Percentiles rank a stretch among this genome's conserved stretches.
Evolutionary conservation across 2,888 invertebrate species (phyloP).

Genomic region (Callosobruchus maculatus): DNA sequence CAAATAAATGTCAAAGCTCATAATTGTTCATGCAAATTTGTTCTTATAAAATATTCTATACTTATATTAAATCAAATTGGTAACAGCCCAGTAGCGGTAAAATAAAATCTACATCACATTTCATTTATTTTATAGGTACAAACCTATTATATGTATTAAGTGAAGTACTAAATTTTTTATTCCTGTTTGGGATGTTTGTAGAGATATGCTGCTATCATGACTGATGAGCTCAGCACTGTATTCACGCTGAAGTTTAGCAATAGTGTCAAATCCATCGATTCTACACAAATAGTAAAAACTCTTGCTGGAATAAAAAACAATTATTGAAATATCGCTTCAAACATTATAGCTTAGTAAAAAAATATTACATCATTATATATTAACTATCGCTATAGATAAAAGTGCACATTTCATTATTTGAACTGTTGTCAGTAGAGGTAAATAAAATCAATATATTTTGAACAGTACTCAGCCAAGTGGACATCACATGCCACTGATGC

Average conservation of each 20-base stretch:
- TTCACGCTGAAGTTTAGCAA: conserved; percentile 73
- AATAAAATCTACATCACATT: background rate
- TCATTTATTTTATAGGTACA: background rate
- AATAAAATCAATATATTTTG: too few relatives aligned
- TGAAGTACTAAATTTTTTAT: background rate
- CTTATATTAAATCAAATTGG: background rate
- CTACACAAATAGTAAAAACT: conserved; percentile 74
- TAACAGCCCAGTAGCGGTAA: background rate
- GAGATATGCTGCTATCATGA: conserved; percentile 66
- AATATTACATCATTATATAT: too few relatives aligned
- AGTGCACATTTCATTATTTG: too few relatives aligned
- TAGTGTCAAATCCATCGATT: conserved; percentile 70
- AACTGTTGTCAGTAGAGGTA: too few relatives aligned
- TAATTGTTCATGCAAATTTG: background rate
- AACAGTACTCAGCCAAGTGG: too few relatives aligned
- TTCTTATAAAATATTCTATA: background rate
- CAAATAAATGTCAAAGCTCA: background rate
- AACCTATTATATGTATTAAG: background rate
- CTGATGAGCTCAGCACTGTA: conserved; percentile 63
- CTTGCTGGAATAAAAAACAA: conserved; percentile 60
- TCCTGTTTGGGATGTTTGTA: conserved; percentile 52
- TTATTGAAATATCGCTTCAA: too few relatives aligned
- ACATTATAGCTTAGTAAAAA: too few relatives aligned
- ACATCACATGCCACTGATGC: too few relatives aligned
- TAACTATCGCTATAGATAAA: too few relatives aligned